Evolutionary conservation across 1,140 invertebrate species (phyloP).

Genomic region (Galleria mellonella): DNA sequence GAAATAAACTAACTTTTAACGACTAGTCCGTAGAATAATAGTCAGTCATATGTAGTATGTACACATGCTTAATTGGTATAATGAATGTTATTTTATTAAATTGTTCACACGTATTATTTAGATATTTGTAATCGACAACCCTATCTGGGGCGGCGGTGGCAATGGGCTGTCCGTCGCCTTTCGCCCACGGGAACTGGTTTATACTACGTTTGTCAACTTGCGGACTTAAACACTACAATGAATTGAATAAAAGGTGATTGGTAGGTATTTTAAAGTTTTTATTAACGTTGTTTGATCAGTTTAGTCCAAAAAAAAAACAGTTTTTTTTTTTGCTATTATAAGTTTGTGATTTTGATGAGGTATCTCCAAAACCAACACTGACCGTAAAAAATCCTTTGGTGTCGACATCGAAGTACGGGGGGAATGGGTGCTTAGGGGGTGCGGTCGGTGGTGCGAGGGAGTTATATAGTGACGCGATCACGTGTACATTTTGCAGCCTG

Average conservation of each 20-base stretch:
- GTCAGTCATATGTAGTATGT: no score
- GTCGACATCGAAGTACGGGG: conserved; percentile 47
- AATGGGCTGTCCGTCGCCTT: conserved; percentile 28
- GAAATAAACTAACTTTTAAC: no score
- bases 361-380: no score
- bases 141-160: neutral
- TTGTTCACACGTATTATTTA: no score
- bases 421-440: conserved; percentile 61
- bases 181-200: conserved; percentile 53
- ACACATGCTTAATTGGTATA: no score
- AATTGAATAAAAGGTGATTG: no score
- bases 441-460: conserved; percentile 56
- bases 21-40: no score
- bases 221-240: conserved; percentile 6
- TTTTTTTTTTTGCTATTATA: no score
- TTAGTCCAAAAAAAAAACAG: no score
- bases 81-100: no score
- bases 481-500: conserved; percentile 72
- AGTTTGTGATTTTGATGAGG: no score
- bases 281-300: neutral
- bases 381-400: conserved; percentile 58
- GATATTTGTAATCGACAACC: no score
- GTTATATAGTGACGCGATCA: conserved; percentile 72
- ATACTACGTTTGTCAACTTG: conserved; percentile 36
- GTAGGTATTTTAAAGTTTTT: neutral